Evolutionary conservation across 2,113 vertebrate species (phyloP).

Genomic region (Sylvicapra grimmia): DNA sequence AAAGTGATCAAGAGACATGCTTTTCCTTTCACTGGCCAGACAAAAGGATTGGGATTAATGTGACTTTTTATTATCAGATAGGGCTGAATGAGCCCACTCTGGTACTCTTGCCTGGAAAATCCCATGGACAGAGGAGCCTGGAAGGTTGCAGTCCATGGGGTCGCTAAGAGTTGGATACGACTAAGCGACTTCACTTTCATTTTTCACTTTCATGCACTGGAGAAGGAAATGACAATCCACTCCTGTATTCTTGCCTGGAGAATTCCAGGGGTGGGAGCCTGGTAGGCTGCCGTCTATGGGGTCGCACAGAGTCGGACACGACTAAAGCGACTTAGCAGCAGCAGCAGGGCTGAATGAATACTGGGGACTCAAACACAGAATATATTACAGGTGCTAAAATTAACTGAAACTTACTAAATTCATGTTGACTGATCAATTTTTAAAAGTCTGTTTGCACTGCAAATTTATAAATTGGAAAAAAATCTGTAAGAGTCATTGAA

Average conservation of each 20-base stretch:
- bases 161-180: too few relatives aligned
- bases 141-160: too few relatives aligned
- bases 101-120: too few relatives aligned
- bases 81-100: neutral
- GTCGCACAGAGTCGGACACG: fast-evolving
- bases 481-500: neutral
- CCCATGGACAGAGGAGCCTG: too few relatives aligned
- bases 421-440: neutral
- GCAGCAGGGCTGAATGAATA: neutral
- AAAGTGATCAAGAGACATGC: neutral
- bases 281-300: too few relatives aligned
- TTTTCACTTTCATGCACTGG: too few relatives aligned
- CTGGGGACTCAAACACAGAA: neutral
- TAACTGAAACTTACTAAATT: neutral
- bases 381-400: neutral
- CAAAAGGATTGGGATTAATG: neutral
- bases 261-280: too few relatives aligned
- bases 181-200: too few relatives aligned
- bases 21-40: neutral
- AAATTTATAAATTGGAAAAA: neutral
- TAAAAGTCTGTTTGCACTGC: neutral
- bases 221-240: too few relatives aligned
- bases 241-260: too few relatives aligned
- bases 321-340: too few relatives aligned
- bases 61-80: neutral